phyloP scores from a whole-genome alignment of 2,797 vertebrate species.

The Acipenser ruthenus region DNA sequence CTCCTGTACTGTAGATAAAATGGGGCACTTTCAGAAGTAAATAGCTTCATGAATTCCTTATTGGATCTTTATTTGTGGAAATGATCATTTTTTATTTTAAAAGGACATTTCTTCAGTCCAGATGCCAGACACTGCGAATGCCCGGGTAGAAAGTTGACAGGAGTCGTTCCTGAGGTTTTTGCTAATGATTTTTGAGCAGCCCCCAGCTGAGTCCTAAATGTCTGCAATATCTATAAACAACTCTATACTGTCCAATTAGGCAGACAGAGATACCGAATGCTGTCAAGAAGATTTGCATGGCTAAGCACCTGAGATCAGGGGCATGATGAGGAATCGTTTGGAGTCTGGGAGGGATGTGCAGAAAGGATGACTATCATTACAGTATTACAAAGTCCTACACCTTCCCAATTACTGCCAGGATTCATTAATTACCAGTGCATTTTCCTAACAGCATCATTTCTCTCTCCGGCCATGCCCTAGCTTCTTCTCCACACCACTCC shows the following conservation, averaged over 20 bases:
- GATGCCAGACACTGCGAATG: slow-evolving; percentile 32
- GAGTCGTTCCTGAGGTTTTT: slow-evolving; percentile 77
- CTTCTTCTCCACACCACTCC: slow-evolving; percentile 30
- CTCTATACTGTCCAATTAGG: slow-evolving; percentile 97
- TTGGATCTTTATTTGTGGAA: slow-evolving; percentile 1
- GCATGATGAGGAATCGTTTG: slow-evolving; percentile 77
- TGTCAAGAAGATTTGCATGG: slow-evolving; percentile 98
- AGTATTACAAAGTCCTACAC: slow-evolving; percentile 82
- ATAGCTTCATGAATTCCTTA: no score
- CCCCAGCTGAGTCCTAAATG: slow-evolving; percentile 95
- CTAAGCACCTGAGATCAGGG: slow-evolving; percentile 88
- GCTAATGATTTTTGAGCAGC: slow-evolving; percentile 96
- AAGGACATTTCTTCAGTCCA: not conserved
- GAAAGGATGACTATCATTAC: slow-evolving; percentile 96
- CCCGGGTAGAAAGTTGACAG: slow-evolving; percentile 73
- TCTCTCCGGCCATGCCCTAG: slow-evolving; percentile 41
- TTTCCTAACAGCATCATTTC: slow-evolving; percentile 63
- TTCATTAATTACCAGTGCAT: slow-evolving; percentile 92
- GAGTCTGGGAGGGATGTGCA: slow-evolving; percentile 67
- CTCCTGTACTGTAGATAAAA: no score
- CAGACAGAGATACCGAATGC: slow-evolving; percentile 90
- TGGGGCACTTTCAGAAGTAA: no score
- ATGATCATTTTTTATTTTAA: not conserved
- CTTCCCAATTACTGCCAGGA: slow-evolving; percentile 96
- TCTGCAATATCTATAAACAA: slow-evolving; percentile 97